These are phyloP conservation scores for Varanus komodoensis DNA, from an alignment of 2,113 vertebrate species.

Conservation along the genomic window DNA sequence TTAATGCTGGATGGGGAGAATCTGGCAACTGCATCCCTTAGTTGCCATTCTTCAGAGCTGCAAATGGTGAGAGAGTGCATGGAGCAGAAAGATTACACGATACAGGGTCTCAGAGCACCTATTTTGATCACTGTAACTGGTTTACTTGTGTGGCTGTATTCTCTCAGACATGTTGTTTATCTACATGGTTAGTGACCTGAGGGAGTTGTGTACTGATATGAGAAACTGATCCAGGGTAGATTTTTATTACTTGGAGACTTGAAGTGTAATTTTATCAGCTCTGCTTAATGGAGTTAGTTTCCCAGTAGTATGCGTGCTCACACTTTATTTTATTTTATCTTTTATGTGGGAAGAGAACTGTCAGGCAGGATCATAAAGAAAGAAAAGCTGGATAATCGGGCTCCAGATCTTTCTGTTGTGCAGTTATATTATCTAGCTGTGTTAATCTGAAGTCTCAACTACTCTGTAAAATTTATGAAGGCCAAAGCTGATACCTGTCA, in stretches of 20 bases:
- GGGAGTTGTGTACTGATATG: slow-evolving; percentile 31
- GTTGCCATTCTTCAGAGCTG: background rate
- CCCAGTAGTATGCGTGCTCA: background rate
- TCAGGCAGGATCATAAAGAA: fast-evolving
- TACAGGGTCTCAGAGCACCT: background rate
- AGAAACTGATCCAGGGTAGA: background rate
- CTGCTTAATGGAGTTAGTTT: background rate
- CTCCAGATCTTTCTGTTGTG: slow-evolving; percentile 42
- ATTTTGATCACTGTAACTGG: slow-evolving; percentile 40
- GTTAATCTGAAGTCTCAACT: background rate
- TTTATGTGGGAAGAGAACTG: background rate
- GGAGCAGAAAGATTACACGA: too few species aligned
- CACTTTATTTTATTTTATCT: too few species aligned
- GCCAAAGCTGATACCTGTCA: background rate
- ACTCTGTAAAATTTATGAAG: background rate
- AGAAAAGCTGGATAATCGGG: slow-evolving; percentile 54
- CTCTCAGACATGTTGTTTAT: slow-evolving; percentile 44
- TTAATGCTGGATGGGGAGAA: background rate
- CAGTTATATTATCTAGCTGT: background rate
- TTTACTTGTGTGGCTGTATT: slow-evolving; percentile 11
- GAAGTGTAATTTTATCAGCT: background rate
- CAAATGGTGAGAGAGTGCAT: background rate
- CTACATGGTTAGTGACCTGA: background rate
- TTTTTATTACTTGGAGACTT: slow-evolving; percentile 34
- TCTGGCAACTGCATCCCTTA: background rate